Evolutionary conservation across 2,888 invertebrate genomes (phyloP).

Genomic region (Noctua janthina): DNA sequence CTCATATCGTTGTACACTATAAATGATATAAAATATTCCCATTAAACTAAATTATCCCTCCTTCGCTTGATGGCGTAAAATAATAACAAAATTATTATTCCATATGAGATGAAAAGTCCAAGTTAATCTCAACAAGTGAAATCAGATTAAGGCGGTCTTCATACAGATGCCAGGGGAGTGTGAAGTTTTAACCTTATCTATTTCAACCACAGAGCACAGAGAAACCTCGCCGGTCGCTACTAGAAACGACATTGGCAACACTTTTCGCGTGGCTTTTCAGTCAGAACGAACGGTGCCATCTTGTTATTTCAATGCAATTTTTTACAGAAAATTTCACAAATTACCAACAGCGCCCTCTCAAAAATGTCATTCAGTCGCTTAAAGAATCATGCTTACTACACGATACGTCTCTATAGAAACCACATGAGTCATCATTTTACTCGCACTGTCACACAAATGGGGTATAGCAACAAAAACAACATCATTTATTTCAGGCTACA

Average conservation of each 20-base stretch:
- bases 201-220: slow-evolving; percentile 6
- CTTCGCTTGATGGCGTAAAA: slow-evolving; percentile 11
- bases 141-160: slow-evolving; percentile 36
- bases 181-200: slow-evolving; percentile 43
- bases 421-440: too few relatives aligned
- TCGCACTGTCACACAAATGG: background rate
- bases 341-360: background rate
- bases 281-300: background rate
- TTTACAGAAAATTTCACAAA: background rate
- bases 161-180: slow-evolving; percentile 17
- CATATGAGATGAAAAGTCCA: slow-evolving; percentile 44
- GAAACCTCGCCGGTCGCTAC: background rate
- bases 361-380: background rate
- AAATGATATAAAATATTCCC: background rate
- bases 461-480: too few relatives aligned
- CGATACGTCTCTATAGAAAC: background rate
- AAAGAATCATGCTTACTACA: background rate
- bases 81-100: slow-evolving; percentile 44
- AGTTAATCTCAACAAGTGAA: slow-evolving; percentile 31
- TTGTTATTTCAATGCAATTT: background rate
- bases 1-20: background rate
- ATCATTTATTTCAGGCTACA: too few relatives aligned
- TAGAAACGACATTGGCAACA: background rate
- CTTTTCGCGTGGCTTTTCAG: background rate
- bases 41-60: slow-evolving; percentile 12